Conservation (phyloP, 2,888 invertebrate genomes). For the Cantharis flavilabris region DNA sequence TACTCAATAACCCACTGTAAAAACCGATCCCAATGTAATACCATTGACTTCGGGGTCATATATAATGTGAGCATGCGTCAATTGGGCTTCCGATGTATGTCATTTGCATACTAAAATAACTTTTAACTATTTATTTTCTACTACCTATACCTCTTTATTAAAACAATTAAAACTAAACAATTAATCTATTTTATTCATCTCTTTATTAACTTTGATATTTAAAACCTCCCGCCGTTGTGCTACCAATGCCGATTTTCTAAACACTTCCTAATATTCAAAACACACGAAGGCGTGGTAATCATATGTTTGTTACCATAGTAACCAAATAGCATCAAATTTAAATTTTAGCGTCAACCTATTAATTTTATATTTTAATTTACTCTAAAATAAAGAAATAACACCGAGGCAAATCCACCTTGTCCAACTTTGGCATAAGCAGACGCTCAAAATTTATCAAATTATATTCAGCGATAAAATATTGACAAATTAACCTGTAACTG, state of each 20-base stretch:
- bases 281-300: conserved; percentile 46
- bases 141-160: not conserved
- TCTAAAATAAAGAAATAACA: not conserved
- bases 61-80: conserved; percentile 23
- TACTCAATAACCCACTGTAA: conserved; percentile 18
- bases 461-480: too few relatives aligned
- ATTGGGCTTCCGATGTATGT: conserved; percentile 30
- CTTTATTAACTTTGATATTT: not conserved
- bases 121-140: not conserved
- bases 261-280: conserved; percentile 18
- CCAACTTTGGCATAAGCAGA: too few relatives aligned
- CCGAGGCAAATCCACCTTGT: too few relatives aligned
- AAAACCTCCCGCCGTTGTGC: not conserved
- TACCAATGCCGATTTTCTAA: not conserved
- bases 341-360: not conserved
- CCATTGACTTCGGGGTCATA: conserved; percentile 31
- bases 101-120: conserved; percentile 38
- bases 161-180: not conserved
- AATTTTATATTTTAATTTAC: not conserved
- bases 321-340: conserved; percentile 32
- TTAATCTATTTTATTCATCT: not conserved
- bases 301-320: conserved; percentile 44
- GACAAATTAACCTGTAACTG: too few relatives aligned
- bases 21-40: conserved; percentile 28
- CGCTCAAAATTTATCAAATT: too few relatives aligned